A percentile compares a stretch with the other conserved stretches of the same genome.
phyloP scores from a whole-genome alignment of 2,113 vertebrate genomes.

The Micronisus gabar region DNA sequence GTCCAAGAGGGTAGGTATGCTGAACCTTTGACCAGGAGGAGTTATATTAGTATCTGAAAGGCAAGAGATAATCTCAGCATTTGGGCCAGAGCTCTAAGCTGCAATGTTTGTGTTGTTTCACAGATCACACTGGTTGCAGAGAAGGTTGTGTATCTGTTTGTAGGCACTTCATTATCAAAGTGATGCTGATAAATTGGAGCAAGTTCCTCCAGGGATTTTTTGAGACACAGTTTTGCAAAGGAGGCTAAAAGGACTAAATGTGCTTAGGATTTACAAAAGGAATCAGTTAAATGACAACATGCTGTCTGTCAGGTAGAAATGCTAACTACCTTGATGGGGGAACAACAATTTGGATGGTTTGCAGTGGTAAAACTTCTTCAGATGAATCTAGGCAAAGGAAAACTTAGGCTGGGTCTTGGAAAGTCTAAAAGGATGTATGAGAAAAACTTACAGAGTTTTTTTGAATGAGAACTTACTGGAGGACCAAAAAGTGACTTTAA shows the following conservation, averaged over 20 bases:
- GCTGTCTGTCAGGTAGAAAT: not conserved
- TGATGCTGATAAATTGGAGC: not conserved
- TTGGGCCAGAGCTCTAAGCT: not conserved
- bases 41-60: not conserved
- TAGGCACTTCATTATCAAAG: not conserved
- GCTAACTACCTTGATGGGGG: not conserved
- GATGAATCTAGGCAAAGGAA: not conserved
- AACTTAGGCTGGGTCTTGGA: not conserved
- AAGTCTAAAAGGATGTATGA: not conserved
- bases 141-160: not conserved
- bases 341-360: not conserved
- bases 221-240: not conserved
- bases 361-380: not conserved
- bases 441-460: not conserved
- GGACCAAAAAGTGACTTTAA: not conserved
- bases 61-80: not conserved
- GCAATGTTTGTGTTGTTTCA: not conserved
- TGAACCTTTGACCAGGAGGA: not conserved
- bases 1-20: not conserved
- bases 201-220: not conserved
- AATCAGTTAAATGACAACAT: not conserved
- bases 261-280: not conserved
- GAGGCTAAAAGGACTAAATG: not conserved
- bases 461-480: not conserved
- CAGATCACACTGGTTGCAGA: too few relatives aligned